These are phyloP conservation scores for Momotus momota DNA, from an alignment of 2,797 vertebrate genomes.

Conservation along the genomic window DNA sequence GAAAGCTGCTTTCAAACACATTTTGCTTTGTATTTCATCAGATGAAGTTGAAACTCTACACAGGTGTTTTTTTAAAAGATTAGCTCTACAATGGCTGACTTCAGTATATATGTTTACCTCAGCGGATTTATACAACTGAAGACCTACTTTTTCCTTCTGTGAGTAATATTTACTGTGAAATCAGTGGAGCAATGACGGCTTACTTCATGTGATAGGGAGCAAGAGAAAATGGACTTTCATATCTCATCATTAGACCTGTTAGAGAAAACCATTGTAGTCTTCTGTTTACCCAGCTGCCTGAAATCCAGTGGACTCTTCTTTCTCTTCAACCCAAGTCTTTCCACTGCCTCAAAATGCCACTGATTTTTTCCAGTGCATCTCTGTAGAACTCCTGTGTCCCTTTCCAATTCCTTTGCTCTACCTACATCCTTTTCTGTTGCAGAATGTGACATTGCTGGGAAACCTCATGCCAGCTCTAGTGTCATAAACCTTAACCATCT, in stretches of 20 bases:
- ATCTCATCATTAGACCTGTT: background rate
- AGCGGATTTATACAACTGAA: background rate
- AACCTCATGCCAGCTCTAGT: background rate
- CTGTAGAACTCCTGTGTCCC: background rate
- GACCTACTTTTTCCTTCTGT: background rate
- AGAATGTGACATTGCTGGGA: background rate
- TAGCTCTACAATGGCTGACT: background rate
- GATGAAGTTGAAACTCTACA: background rate
- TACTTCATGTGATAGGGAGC: background rate
- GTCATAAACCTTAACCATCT: background rate
- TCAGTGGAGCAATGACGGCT: background rate
- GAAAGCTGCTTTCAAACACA: background rate
- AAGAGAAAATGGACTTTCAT: background rate
- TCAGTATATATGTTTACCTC: background rate
- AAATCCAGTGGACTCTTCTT: background rate
- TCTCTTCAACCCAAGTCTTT: background rate
- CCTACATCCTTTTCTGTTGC: background rate
- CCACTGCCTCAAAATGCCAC: background rate
- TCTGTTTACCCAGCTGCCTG: background rate
- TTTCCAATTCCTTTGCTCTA: background rate
- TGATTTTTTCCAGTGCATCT: background rate
- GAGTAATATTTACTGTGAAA: background rate
- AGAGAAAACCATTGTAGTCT: background rate
- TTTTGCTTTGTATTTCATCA: background rate
- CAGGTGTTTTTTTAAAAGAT: background rate